A percentile compares a stretch with the other conserved stretches of the same genome.
phyloP scores from a whole-genome alignment of 2,888 invertebrate genomes.

The Electrophaes corylata region DNA sequence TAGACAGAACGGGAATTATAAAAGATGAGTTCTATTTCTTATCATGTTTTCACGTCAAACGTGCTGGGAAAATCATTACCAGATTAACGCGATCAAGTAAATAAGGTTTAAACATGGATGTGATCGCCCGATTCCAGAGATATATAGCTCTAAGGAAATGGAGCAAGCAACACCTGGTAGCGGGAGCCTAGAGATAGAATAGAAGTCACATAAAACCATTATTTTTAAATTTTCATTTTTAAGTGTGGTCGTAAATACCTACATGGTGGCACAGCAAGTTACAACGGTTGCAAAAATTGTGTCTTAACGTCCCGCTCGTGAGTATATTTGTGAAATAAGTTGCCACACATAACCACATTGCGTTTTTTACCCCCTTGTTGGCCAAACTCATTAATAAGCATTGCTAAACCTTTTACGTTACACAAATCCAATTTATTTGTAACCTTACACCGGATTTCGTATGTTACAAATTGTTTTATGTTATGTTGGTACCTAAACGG shows the following conservation, averaged over 20 bases:
- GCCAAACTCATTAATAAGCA: slow-evolving; percentile 68
- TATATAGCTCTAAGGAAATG: too few relatives aligned
- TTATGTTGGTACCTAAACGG: background rate
- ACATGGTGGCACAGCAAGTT: slow-evolving; percentile 42
- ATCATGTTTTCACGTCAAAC: too few relatives aligned
- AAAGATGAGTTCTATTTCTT: too few relatives aligned
- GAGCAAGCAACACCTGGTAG: too few relatives aligned
- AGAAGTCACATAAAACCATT: too few relatives aligned
- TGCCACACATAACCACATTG: slow-evolving; percentile 30
- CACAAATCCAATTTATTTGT: slow-evolving; percentile 52
- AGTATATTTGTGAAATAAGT: slow-evolving; percentile 70
- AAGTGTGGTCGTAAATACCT: background rate
- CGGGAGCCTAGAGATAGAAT: too few relatives aligned
- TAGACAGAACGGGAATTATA: too few relatives aligned
- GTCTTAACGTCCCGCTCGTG: slow-evolving; percentile 74
- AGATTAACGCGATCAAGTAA: too few relatives aligned
- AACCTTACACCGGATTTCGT: slow-evolving; percentile 67
- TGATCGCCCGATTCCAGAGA: too few relatives aligned
- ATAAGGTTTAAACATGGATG: too few relatives aligned
- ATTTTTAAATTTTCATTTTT: background rate
- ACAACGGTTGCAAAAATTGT: slow-evolving; percentile 72
- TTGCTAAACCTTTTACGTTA: slow-evolving; percentile 67
- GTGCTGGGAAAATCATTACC: too few relatives aligned
- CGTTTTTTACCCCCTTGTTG: slow-evolving; percentile 72
- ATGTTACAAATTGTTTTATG: slow-evolving; percentile 52